Percentiles rank a stretch among this genome's conserved stretches.
phyloP scores from a whole-genome alignment of 2,113 vertebrate genomes.

The Podocnemis expansa region DNA sequence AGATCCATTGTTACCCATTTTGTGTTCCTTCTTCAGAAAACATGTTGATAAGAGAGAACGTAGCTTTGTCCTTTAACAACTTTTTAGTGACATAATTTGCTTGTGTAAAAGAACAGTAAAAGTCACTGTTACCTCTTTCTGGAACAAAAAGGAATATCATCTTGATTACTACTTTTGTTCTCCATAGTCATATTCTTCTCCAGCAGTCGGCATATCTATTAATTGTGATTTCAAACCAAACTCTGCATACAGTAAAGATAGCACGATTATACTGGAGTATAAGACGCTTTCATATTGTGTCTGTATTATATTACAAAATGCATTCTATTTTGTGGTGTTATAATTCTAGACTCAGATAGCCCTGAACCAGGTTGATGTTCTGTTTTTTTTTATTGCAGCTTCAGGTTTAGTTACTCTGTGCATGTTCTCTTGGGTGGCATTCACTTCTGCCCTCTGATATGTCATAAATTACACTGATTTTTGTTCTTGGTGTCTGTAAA shows the following conservation, averaged over 20 bases:
- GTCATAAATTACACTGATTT: constrained; percentile 1
- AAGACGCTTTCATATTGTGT: background rate
- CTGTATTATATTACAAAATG: background rate
- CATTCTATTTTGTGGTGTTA: background rate
- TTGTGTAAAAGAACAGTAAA: background rate
- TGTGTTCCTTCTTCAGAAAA: background rate
- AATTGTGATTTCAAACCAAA: constrained; percentile 52
- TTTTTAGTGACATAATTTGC: background rate
- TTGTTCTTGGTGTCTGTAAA: background rate
- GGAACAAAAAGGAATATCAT: background rate
- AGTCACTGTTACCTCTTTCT: constrained; percentile 5
- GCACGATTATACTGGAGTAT: background rate
- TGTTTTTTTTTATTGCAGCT: background rate
- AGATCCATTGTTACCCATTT: background rate
- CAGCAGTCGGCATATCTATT: constrained; percentile 28
- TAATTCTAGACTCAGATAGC: background rate
- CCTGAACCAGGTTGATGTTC: fast-evolving
- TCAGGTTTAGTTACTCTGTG: background rate
- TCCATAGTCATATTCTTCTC: background rate
- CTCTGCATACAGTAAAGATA: constrained; percentile 1
- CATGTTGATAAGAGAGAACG: background rate
- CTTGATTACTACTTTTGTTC: background rate
- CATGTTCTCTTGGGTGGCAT: background rate
- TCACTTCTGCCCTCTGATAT: background rate
- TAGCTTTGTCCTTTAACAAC: background rate